Evolutionary conservation across 2,113 vertebrate genomes (phyloP).

Genomic region (Terrapene triunguis): DNA sequence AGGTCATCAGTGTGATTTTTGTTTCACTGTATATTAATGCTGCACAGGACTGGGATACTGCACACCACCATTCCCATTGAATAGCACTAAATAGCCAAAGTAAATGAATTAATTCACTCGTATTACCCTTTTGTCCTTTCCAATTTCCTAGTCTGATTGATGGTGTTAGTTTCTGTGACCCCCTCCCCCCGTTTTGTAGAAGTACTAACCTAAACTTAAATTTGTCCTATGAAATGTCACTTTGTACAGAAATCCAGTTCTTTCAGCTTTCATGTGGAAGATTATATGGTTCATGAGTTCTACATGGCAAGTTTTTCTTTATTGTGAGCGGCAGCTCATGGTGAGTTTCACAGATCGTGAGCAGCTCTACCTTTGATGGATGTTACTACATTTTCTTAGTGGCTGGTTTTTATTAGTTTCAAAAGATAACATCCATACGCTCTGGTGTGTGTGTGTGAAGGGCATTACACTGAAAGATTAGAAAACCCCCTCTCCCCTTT

Average conservation of each 20-base stretch:
- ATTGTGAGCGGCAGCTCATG: slow-evolving; percentile 8
- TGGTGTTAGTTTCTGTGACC: slow-evolving; percentile 30
- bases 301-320: slow-evolving; percentile 56
- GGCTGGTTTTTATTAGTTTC: slow-evolving; percentile 77
- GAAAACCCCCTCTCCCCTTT: slow-evolving; percentile 17
- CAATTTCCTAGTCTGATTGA: slow-evolving; percentile 43
- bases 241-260: slow-evolving; percentile 54
- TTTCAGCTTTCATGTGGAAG: slow-evolving; percentile 50
- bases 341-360: slow-evolving; percentile 55
- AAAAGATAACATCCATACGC: slow-evolving; percentile 71
- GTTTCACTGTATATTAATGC: not conserved
- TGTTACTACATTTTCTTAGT: slow-evolving; percentile 73
- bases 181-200: not conserved
- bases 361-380: slow-evolving; percentile 68
- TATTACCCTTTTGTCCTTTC: slow-evolving; percentile 26
- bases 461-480: slow-evolving; percentile 45
- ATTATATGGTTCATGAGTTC: slow-evolving; percentile 68
- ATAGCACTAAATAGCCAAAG: not conserved
- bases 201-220: slow-evolving; percentile 19
- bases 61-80: not conserved
- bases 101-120: not conserved
- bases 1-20: not conserved
- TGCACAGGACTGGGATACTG: not conserved
- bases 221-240: slow-evolving; percentile 61
- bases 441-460: slow-evolving; percentile 38